Conservation (phyloP, 2,888 invertebrate genomes). For the Parochlus steinenii region DNA sequence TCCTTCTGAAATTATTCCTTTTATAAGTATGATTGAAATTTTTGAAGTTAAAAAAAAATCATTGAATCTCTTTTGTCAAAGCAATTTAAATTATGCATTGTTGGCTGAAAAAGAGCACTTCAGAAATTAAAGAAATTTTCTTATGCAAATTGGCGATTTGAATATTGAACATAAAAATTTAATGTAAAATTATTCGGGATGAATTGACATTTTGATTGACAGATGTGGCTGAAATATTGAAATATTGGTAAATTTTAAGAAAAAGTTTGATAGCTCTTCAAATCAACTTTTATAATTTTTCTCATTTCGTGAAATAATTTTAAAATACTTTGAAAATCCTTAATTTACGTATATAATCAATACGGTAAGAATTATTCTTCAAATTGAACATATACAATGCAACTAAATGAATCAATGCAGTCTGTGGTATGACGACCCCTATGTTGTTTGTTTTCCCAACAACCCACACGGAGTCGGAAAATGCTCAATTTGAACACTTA, state of each 20-base stretch:
- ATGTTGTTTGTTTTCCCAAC: constrained; percentile 3
- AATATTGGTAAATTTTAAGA: too few species aligned
- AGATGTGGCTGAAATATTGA: constrained; percentile 8
- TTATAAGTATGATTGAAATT: too few species aligned
- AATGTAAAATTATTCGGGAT: not conserved
- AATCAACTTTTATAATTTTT: constrained; percentile 6
- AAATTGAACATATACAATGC: constrained; percentile 8
- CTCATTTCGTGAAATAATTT: not conserved
- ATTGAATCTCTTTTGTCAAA: too few species aligned
- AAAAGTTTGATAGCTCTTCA: too few species aligned
- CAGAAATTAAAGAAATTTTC: constrained; percentile 4
- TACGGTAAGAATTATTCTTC: too few species aligned
- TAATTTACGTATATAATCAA: constrained; percentile 1
- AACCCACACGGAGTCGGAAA: constrained; percentile 1
- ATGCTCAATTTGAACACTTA: constrained; percentile 5
- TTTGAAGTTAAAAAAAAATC: too few species aligned
- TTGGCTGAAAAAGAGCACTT: too few species aligned
- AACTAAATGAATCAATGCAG: not conserved
- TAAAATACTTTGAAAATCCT: not conserved
- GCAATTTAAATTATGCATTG: too few species aligned
- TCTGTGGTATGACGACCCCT: constrained; percentile 1
- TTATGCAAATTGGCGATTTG: constrained; percentile 12
- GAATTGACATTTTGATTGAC: constrained; percentile 12
- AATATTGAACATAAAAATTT: constrained; percentile 1
- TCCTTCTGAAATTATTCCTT: too few species aligned